Evolutionary conservation across 2,888 invertebrate species (phyloP).

Genomic region (Hypena proboscidalis): DNA sequence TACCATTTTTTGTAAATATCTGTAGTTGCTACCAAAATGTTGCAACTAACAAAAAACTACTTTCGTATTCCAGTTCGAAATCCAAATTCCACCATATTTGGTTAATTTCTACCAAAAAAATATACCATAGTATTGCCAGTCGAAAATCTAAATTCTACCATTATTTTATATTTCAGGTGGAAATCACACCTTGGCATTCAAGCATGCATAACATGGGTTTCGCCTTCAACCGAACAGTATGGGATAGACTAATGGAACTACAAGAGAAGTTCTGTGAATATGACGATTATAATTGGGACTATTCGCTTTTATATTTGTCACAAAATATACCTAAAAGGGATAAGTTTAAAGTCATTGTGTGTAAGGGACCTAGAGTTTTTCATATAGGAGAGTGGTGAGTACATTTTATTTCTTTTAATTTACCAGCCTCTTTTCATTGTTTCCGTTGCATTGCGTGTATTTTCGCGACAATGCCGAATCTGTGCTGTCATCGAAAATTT

Average conservation of each 20-base stretch:
- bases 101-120: too few relatives aligned
- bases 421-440: too few relatives aligned
- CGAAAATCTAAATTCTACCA: constrained; percentile 4
- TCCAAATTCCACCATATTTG: too few relatives aligned
- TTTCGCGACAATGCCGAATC: too few relatives aligned
- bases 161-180: constrained; percentile 87
- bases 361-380: constrained; percentile 97
- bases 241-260: constrained; percentile 93
- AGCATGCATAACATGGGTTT: constrained; percentile 99
- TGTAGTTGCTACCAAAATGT: too few relatives aligned
- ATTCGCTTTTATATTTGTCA: constrained; percentile 96
- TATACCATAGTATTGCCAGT: too few relatives aligned
- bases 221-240: constrained; percentile 95
- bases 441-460: too few relatives aligned
- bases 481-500: too few relatives aligned
- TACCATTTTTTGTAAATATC: too few relatives aligned
- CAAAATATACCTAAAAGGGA: constrained; percentile 90
- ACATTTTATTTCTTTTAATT: background rate
- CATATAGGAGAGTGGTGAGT: constrained; percentile 99
- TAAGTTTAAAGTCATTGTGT: constrained; percentile 94
- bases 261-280: constrained; percentile 96
- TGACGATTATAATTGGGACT: constrained; percentile 99
- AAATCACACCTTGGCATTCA: constrained; percentile 97
- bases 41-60: too few relatives aligned
- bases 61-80: too few relatives aligned